These are phyloP conservation scores for Microcebus lehilahytsara DNA, from an alignment of 2,113 vertebrate genomes.

Conservation along the genomic window DNA sequence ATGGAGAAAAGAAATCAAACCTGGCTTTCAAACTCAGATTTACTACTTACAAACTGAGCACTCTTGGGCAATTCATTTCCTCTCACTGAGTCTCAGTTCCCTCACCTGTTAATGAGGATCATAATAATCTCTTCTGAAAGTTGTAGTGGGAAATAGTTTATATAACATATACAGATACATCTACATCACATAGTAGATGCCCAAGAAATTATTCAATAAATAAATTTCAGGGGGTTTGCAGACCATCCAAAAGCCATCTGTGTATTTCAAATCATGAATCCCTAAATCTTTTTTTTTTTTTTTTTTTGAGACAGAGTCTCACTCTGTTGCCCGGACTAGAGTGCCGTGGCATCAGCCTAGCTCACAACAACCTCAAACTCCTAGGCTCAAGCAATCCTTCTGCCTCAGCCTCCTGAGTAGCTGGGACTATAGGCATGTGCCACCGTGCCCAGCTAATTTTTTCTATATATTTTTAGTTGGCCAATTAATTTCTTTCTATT, in stretches of 20 bases:
- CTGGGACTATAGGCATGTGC: too few relatives aligned
- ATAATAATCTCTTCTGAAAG: not conserved
- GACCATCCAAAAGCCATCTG: not conserved
- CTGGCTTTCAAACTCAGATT: conserved; percentile 3
- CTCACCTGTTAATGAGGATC: not conserved
- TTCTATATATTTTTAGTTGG: too few relatives aligned
- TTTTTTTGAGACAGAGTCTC: too few relatives aligned
- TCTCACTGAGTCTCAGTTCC: not conserved
- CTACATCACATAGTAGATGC: not conserved
- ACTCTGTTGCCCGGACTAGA: too few relatives aligned
- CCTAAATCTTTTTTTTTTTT: not conserved
- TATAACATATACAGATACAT: not conserved
- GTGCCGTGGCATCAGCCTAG: too few relatives aligned
- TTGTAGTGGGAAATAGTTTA: not conserved
- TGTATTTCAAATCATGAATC: conserved; percentile 26
- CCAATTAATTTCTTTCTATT: too few relatives aligned
- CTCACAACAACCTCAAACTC: too few relatives aligned
- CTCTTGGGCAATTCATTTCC: conserved; percentile 14
- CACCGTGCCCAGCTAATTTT: too few relatives aligned
- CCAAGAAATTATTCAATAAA: conserved; percentile 11
- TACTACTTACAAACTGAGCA: not conserved
- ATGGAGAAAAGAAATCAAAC: not conserved
- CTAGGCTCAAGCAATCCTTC: too few relatives aligned
- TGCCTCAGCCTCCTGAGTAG: too few relatives aligned
- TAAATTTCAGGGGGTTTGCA: not conserved